These are phyloP conservation scores for Amphiprion ocellaris DNA, from an alignment of 2,113 vertebrate genomes.

Conservation along the genomic window DNA sequence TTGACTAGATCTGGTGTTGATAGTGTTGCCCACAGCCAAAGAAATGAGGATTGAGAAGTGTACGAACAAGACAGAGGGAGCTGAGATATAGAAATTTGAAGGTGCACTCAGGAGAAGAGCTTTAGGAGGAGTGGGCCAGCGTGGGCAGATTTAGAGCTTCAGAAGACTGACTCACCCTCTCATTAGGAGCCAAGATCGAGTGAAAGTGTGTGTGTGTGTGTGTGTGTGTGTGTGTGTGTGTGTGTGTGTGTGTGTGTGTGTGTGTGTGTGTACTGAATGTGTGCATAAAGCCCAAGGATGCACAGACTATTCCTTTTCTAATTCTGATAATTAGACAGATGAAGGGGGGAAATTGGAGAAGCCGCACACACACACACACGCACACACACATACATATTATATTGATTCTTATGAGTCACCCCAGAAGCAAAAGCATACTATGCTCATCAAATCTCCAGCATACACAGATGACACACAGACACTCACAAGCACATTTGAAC, in stretches of 20 bases:
- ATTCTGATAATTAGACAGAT: slow-evolving; percentile 63
- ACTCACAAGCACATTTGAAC: slow-evolving; percentile 3
- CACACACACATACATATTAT: too few relatives aligned
- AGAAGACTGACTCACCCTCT: slow-evolving; percentile 48
- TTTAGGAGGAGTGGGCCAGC: slow-evolving; percentile 35
- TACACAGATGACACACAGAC: slow-evolving; percentile 9
- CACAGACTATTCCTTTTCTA: slow-evolving; percentile 42
- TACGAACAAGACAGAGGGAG: slow-evolving; percentile 1
- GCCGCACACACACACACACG: slow-evolving; percentile 1
- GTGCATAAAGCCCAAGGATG: slow-evolving; percentile 7
- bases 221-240: slow-evolving; percentile 11
- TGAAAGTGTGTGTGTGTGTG: not conserved
- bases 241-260: slow-evolving; percentile 7
- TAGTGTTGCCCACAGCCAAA: not conserved
- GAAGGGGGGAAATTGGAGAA: slow-evolving; percentile 60
- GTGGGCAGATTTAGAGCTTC: slow-evolving; percentile 44
- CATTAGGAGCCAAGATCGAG: slow-evolving; percentile 35
- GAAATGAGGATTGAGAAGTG: slow-evolving; percentile 17
- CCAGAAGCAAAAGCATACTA: slow-evolving; percentile 30
- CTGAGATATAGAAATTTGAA: slow-evolving; percentile 9
- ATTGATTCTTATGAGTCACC: slow-evolving; percentile 25
- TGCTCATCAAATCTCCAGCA: not conserved
- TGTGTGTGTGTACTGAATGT: slow-evolving; percentile 19
- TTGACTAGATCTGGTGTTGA: not conserved
- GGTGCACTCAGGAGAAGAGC: not conserved